Base-by-base conservation (phyloP, 1,140 invertebrate genomes). In the Magallana angulata region DNA sequence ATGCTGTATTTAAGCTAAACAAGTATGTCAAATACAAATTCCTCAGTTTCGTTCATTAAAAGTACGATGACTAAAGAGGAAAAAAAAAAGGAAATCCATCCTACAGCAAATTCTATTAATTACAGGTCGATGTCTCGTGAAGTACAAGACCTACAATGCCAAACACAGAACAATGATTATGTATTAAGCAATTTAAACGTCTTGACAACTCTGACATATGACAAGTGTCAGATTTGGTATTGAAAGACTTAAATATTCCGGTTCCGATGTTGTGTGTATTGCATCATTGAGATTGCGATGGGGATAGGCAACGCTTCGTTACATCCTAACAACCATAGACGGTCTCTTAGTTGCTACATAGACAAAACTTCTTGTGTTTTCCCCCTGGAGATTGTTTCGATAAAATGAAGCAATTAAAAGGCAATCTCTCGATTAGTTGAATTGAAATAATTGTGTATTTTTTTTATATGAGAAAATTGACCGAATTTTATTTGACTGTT, bases 221-320 rank as follows among this genome's bases (percentile, higher is more conserved):
- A 76, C 68, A 76, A 76, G 68, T 76, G 68, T 76, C 68, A 76
- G 68, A 36, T 36, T 12, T 76, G n/a, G 24, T 71, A 71, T 71
- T 71, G 68, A 71, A 71, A 71, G 24, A 76, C 36, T 76, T 76
- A 76, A 76, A 76, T 30, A 76, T 76, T 76, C 24, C 60, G n/a
- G 60, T 71, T 9, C 24, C 68, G 36, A 48, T 36, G 8, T 48
- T 76, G 24, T 76, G 24, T 76, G 18, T 30, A 76, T 76, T 76
- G 68, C 68, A 76, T 76, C 68, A 76, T 76, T 76, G 24, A 76
- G 36, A 76, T 9, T 4, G 24, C 8, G 12, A 36, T 30, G 24
- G 18, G 7, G 36, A 36, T 36, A 11, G 24, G 24, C 6, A 30
- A 14, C 68, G 68, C 68, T 76, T 76, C 68, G 24, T 76, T 76